Evolutionary conservation across 2,113 vertebrate genomes (phyloP).

Genomic region (Clarias batrachus): DNA sequence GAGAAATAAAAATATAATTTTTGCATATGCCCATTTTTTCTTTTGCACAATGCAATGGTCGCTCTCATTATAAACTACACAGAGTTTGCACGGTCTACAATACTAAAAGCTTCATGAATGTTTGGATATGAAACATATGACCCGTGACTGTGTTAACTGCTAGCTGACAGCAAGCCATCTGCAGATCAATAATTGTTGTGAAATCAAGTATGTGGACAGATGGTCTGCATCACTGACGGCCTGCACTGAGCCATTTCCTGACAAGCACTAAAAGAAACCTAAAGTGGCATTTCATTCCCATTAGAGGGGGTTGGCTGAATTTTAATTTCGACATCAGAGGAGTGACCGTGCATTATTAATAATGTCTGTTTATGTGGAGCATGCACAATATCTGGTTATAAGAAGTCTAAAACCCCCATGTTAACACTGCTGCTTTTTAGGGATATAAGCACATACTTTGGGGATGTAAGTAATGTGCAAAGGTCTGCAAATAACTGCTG

Average conservation of each 20-base stretch:
- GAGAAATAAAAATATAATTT: not conserved
- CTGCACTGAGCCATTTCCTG: not conserved
- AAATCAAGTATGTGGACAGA: not conserved
- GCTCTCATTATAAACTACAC: not conserved
- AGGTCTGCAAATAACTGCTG: no score
- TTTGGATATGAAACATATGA: not conserved
- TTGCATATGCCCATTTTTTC: no score
- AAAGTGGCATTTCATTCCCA: not conserved
- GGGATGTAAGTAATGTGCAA: no score
- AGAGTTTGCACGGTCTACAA: not conserved
- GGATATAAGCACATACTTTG: no score
- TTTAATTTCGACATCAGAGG: not conserved
- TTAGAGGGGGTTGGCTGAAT: not conserved
- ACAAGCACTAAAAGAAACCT: not conserved
- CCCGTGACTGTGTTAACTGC: not conserved
- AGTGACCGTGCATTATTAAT: not conserved
- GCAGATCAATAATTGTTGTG: not conserved
- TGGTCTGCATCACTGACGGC: not conserved
- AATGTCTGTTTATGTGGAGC: no score
- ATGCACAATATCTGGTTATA: not conserved
- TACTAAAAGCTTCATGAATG: not conserved
- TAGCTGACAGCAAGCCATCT: slow-evolving; percentile 19
- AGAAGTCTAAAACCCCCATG: no score
- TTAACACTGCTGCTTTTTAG: no score
- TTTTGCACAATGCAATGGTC: not conserved